Evolutionary conservation across 2,797 vertebrate genomes (phyloP).

Genomic region (Prionace glauca): DNA sequence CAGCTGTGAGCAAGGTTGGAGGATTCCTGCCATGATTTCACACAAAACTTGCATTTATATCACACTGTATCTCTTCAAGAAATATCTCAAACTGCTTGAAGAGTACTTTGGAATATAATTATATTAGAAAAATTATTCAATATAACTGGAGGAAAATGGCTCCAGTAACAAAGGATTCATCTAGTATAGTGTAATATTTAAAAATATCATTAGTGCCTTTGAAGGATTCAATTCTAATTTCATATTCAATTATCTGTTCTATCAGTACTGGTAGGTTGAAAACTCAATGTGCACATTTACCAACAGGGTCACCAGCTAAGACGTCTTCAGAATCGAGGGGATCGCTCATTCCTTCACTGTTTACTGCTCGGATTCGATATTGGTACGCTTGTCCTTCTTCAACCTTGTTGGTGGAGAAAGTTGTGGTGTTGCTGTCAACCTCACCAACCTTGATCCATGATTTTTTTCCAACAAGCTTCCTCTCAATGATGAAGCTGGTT

Average conservation of each 20-base stretch:
- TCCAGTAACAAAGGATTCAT: not conserved
- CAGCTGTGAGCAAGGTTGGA: no score
- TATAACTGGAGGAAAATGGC: not conserved
- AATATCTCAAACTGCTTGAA: not conserved
- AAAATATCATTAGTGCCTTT: not conserved
- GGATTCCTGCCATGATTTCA: not conserved
- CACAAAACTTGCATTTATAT: not conserved
- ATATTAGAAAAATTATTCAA: not conserved
- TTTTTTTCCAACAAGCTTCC: conserved; percentile 51
- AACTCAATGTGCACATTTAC: conserved; percentile 45
- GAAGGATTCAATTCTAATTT: not conserved
- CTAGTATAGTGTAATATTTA: not conserved
- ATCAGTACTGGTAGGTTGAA: not conserved
- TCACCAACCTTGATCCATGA: conserved; percentile 54
- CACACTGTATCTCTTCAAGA: not conserved
- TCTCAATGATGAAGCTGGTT: conserved; percentile 54
- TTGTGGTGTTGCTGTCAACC: conserved; percentile 51
- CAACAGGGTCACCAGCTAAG: conserved; percentile 54
- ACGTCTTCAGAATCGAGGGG: conserved; percentile 56
- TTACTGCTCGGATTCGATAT: conserved; percentile 56
- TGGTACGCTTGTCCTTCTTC: conserved; percentile 57
- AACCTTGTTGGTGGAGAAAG: conserved; percentile 54
- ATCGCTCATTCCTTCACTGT: conserved; percentile 53
- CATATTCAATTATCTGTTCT: not conserved
- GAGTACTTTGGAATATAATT: not conserved